Conservation (phyloP, 2,888 invertebrate species). For the Tuta absoluta region DNA sequence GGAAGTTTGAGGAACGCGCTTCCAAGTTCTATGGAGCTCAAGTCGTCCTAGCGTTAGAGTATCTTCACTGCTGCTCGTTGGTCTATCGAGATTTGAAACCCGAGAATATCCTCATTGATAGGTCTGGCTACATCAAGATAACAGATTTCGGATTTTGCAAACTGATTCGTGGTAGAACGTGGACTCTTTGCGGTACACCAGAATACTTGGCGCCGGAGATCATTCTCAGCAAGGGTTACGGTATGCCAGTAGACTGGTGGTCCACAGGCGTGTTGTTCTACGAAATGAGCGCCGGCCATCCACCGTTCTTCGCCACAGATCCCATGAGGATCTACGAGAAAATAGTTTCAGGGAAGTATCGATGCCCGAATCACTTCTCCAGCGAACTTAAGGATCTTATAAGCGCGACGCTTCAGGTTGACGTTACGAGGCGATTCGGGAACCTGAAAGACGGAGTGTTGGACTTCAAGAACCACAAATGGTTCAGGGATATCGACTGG, state of each 20-base stretch:
- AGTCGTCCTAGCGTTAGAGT: conserved; percentile 93
- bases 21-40: conserved; percentile 95
- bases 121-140: conserved; percentile 89
- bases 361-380: conserved; percentile 90
- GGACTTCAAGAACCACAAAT: conserved; percentile 95
- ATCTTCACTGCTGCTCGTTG: conserved; percentile 92
- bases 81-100: conserved; percentile 96
- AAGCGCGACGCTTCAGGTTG: conserved; percentile 86
- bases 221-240: conserved; percentile 95
- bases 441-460: conserved; percentile 93
- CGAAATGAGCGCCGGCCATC: conserved; percentile 95
- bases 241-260: conserved; percentile 98
- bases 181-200: conserved; percentile 97
- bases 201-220: conserved; percentile 98
- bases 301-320: conserved; percentile 96
- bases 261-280: conserved; percentile 92
- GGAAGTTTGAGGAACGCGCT: conserved; percentile 87
- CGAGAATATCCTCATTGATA: conserved; percentile 93
- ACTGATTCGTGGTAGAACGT: conserved; percentile 87
- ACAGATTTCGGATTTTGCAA: conserved; percentile 98
- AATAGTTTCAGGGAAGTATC: conserved; percentile 94
- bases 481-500: conserved; percentile 96
- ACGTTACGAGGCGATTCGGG: conserved; percentile 85
- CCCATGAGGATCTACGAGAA: conserved; percentile 97
- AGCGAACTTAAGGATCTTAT: conserved; percentile 90